Evolutionary conservation across 2,113 vertebrate species (phyloP), one percentile per base, ranked within the genome.

Genomic region (Pterocles gutturalis): DNA sequence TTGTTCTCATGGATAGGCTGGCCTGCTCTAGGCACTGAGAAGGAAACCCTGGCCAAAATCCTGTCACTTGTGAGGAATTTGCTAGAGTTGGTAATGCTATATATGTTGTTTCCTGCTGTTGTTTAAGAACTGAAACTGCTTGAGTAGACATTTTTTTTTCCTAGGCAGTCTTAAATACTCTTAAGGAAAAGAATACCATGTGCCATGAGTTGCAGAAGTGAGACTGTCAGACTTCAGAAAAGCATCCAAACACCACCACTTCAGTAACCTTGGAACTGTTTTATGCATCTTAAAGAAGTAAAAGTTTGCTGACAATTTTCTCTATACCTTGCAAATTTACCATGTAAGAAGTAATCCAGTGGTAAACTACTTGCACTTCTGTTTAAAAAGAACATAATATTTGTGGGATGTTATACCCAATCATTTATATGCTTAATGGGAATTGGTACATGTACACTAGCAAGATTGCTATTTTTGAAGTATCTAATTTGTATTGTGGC

Each of bases 61-160:
- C 22, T 67, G 53, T 26, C 69, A 29, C 67, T 90, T 8, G 3
- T 15, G 17, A 92, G 43, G 41, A 89, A 83, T 89, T 65, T 77
- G 58, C 62, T 73, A 33, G 41, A 86, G 62, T 17, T 55, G 87
- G 57, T 82, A 84, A 94, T 41, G n/a, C 73, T 83, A 31, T 79
- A 16, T 66, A 26, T 62, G 29, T 57, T 83, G 67, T 75, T 78
- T 72, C 62, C 66, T 88, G 57, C 31, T 70, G 19, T 28, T 71
- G 7, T 66, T 85, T 81, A 91, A 91, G 55, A 95, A 87, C 51
- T n/a, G 73, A 87, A 93, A 87, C 69, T 91, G 53, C 65, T 67
- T 69, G 53, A 53, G 76, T 61, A n/a, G 38, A 73, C 69, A 77
- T 11, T 84, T 43, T 66, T 69, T 89, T 83, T 62, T 15, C 54